Percentiles rank a stretch among this genome's conserved stretches.
phyloP scores from a whole-genome alignment of 2,797 vertebrate species.

The Sphaeramia orbicularis region DNA sequence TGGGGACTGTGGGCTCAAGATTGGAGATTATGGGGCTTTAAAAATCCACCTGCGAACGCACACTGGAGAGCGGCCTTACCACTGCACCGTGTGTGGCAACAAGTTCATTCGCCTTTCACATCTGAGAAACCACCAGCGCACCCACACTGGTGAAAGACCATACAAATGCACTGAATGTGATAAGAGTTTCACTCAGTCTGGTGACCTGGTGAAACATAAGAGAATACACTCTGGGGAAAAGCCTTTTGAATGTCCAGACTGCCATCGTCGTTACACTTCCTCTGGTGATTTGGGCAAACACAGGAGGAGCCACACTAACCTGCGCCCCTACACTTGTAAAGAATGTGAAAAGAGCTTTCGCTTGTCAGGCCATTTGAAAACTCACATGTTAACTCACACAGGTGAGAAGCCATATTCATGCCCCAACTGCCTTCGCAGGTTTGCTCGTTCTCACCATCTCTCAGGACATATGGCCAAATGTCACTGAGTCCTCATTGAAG shows the following conservation, averaged over 20 bases:
- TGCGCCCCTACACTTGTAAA: slow-evolving; percentile 83
- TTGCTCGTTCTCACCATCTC: slow-evolving; percentile 85
- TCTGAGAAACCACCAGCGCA: slow-evolving; percentile 85
- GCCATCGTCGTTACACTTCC: slow-evolving; percentile 82
- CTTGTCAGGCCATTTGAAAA: slow-evolving; percentile 83
- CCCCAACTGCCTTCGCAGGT: slow-evolving; percentile 82
- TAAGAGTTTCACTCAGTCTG: slow-evolving; percentile 85
- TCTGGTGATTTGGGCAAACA: slow-evolving; percentile 86
- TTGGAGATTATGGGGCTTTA: slow-evolving; percentile 78
- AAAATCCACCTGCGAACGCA: slow-evolving; percentile 85
- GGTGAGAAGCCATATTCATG: slow-evolving; percentile 86
- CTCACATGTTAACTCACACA: slow-evolving; percentile 85
- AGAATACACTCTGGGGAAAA: slow-evolving; percentile 85
- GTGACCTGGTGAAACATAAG: slow-evolving; percentile 85
- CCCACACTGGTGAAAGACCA: slow-evolving; percentile 84
- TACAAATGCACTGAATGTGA: slow-evolving; percentile 83
- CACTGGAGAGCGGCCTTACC: slow-evolving; percentile 84
- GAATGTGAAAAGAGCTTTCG: slow-evolving; percentile 84
- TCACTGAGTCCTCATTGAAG: slow-evolving; percentile 58
- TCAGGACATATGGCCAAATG: slow-evolving; percentile 83
- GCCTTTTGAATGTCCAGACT: slow-evolving; percentile 85
- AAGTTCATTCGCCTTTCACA: slow-evolving; percentile 83
- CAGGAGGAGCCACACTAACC: slow-evolving; percentile 82
- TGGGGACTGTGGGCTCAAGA: slow-evolving; percentile 83
- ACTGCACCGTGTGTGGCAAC: slow-evolving; percentile 83